Percentiles rank a stretch among this genome's conserved stretches.
phyloP scores from a whole-genome alignment of 2,888 invertebrate species.

The Coremacera marginata region DNA sequence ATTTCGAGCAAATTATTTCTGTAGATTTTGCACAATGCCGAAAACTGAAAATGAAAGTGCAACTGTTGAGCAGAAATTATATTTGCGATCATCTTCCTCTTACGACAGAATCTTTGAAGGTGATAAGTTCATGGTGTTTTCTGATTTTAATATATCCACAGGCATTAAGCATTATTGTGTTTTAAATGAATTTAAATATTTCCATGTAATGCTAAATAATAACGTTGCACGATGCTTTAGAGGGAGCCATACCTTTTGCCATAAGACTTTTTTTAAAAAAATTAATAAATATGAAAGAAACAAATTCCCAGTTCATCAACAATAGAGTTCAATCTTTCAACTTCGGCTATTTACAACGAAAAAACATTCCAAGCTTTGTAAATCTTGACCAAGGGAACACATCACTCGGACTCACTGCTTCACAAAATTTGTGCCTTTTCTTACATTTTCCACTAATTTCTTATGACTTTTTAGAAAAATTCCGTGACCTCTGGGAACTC shows the following conservation, averaged over 20 bases:
- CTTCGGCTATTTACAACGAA: not conserved
- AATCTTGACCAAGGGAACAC: not conserved
- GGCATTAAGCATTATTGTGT: not conserved
- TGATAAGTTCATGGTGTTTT: not conserved
- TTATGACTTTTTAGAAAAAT: not conserved
- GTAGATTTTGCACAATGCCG: not conserved
- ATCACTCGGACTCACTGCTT: not conserved
- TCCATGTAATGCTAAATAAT: not conserved
- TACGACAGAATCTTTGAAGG: not conserved
- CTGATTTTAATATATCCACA: not conserved
- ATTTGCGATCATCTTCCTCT: not conserved
- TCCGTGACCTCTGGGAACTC: not conserved
- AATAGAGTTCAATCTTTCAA: not conserved
- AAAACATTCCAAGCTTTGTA: constrained; percentile 3
- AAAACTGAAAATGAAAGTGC: not conserved
- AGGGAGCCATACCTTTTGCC: not conserved
- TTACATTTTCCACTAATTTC: constrained; percentile 8
- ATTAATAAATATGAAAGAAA: not conserved
- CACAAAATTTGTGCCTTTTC: not conserved
- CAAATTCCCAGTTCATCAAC: not conserved
- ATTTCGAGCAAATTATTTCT: not conserved
- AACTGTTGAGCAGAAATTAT: not conserved
- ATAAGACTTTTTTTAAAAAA: not conserved
- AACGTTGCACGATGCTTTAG: constrained; percentile 7
- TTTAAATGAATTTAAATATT: constrained; percentile 12